A percentile compares a stretch with the other conserved stretches of the same genome.
phyloP scores from a whole-genome alignment of 2,797 vertebrate genomes.

The Trachops cirrhosus region DNA sequence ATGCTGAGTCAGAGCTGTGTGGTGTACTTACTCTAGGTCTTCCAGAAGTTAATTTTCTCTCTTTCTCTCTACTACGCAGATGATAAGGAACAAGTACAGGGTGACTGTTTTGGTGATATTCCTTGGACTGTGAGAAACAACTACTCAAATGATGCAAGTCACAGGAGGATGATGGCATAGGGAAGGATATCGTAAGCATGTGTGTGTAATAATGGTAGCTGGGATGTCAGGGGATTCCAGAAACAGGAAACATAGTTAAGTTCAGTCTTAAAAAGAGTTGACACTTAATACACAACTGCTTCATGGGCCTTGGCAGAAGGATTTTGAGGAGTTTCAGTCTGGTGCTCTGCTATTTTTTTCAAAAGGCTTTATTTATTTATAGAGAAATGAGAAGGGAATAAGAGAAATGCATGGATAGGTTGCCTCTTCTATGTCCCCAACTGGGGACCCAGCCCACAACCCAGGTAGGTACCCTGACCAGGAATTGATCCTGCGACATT shows the following conservation, averaged over 20 bases:
- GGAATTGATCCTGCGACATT: neutral
- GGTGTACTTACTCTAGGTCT: neutral
- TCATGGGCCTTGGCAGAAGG: neutral
- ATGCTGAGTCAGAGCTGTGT: neutral
- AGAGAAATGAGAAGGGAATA: neutral
- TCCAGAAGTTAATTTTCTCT: neutral
- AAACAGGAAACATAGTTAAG: neutral
- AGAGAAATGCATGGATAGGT: neutral
- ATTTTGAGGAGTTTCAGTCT: neutral
- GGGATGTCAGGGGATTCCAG: neutral
- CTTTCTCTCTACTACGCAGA: neutral
- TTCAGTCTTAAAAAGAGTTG: neutral
- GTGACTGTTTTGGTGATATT: neutral
- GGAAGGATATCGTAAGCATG: neutral
- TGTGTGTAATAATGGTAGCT: neutral
- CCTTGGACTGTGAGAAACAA: neutral
- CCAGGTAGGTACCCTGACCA: neutral
- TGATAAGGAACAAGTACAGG: neutral
- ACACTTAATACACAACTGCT: neutral
- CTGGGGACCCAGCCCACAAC: neutral
- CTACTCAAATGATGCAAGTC: neutral
- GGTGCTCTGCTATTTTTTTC: neutral
- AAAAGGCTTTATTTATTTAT: neutral
- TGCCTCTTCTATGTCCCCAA: neutral
- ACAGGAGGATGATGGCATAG: neutral